phyloP scores from a whole-genome alignment of 2,888 invertebrate genomes.

The Lycocerus yunnanus region DNA sequence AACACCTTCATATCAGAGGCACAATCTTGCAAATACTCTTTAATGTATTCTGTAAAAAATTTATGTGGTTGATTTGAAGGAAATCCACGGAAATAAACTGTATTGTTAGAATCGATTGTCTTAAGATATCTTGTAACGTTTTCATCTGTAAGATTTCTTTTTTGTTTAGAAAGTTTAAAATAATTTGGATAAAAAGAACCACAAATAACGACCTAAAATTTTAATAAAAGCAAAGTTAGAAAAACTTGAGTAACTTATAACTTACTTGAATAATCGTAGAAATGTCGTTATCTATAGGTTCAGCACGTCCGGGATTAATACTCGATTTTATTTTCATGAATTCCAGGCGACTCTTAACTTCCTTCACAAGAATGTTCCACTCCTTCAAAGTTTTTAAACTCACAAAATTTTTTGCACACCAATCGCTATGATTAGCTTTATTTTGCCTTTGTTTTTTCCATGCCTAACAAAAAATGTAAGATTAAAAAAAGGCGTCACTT shows the following conservation, averaged over 20 bases:
- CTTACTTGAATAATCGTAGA: constrained; percentile 68
- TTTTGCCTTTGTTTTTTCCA: constrained; percentile 69
- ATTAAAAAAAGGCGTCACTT: neutral
- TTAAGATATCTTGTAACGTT: constrained; percentile 69
- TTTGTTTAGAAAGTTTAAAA: constrained; percentile 65
- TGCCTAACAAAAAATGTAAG: constrained; percentile 45
- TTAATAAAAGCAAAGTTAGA: neutral
- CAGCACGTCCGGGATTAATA: constrained; percentile 53
- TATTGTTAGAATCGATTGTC: constrained; percentile 76
- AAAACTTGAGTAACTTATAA: neutral
- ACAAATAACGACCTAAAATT: constrained; percentile 69
- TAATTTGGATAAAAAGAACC: constrained; percentile 95
- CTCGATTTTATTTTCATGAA: constrained; percentile 64
- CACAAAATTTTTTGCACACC: constrained; percentile 73
- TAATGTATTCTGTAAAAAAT: constrained; percentile 70
- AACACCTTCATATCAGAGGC: constrained; percentile 60
- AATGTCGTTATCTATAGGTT: constrained; percentile 59
- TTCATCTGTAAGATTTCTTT: constrained; percentile 65
- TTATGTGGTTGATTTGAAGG: constrained; percentile 69
- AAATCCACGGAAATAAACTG: constrained; percentile 70
- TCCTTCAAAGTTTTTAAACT: constrained; percentile 75
- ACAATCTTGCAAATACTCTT: constrained; percentile 60
- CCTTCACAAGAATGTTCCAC: constrained; percentile 71
- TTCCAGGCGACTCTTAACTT: constrained; percentile 68
- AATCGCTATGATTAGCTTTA: constrained; percentile 47